Conservation (phyloP, 2,888 invertebrate genomes). For the Agriopis leucophaearia region DNA sequence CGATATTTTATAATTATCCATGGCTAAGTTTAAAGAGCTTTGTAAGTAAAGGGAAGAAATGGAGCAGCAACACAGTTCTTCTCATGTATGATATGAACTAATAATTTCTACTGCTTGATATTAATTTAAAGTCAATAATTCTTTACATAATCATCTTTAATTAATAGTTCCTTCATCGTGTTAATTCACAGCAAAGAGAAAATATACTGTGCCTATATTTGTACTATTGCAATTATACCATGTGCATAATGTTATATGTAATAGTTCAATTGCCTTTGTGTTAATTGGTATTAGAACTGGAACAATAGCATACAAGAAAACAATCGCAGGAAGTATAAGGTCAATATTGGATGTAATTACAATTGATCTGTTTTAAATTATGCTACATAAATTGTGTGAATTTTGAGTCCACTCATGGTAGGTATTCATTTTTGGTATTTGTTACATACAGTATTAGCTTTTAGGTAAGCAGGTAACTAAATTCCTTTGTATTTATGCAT, state of each 20-base stretch:
- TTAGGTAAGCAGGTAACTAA: neutral
- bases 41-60: no score
- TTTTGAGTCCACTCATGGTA: neutral
- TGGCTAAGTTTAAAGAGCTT: no score
- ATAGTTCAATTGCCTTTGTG: constrained; percentile 30
- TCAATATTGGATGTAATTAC: constrained; percentile 48
- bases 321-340: constrained; percentile 69
- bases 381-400: neutral
- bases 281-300: constrained; percentile 46
- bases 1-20: no score
- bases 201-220: constrained; percentile 36
- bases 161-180: constrained; percentile 24
- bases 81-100: no score
- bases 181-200: constrained; percentile 43
- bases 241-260: constrained; percentile 27
- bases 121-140: no score
- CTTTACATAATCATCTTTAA: neutral
- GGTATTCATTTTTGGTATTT: neutral
- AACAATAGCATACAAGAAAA: constrained; percentile 67
- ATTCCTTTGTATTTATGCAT: no score
- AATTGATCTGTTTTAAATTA: constrained; percentile 15
- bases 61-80: no score
- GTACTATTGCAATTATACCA: neutral
- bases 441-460: neutral
- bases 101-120: no score